phyloP scores from a whole-genome alignment of 2,888 invertebrate species.

The Junonia oenone region DNA sequence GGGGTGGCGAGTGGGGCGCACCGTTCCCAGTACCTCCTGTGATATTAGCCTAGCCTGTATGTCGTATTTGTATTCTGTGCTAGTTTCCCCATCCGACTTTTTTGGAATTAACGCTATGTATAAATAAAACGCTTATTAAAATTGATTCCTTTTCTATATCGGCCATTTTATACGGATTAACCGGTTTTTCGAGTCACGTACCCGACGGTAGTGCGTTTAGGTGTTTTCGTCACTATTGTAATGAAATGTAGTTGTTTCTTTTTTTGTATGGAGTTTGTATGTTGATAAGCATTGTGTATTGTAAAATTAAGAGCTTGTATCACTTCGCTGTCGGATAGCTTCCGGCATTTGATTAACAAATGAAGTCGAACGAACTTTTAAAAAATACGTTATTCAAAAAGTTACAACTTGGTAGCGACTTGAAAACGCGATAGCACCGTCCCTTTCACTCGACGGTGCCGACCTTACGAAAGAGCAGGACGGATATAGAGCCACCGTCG shows the following conservation, averaged over 20 bases:
- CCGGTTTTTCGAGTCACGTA: slow-evolving; percentile 59
- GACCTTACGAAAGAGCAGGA: slow-evolving; percentile 28
- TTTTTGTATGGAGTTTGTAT: slow-evolving; percentile 57
- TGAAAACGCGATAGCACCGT: slow-evolving; percentile 30
- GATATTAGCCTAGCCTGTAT: slow-evolving; percentile 79
- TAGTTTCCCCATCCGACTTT: slow-evolving; percentile 64
- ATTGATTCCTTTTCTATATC: slow-evolving; percentile 49
- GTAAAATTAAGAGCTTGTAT: slow-evolving; percentile 33
- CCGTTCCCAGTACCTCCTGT: slow-evolving; percentile 78
- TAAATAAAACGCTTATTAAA: slow-evolving; percentile 51
- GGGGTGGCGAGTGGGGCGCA: slow-evolving; percentile 46
- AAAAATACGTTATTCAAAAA: slow-evolving; percentile 31
- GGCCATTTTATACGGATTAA: slow-evolving; percentile 68
- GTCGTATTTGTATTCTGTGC: slow-evolving; percentile 68
- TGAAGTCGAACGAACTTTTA: slow-evolving; percentile 26
- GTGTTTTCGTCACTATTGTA: slow-evolving; percentile 45
- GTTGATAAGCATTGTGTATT: slow-evolving; percentile 34
- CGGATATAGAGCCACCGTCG: slow-evolving; percentile 23
- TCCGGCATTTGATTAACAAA: slow-evolving; percentile 25
- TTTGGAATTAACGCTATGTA: slow-evolving; percentile 67
- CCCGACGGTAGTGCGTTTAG: slow-evolving; percentile 60
- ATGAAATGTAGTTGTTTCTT: slow-evolving; percentile 47
- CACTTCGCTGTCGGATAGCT: slow-evolving; percentile 19
- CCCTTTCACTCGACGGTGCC: slow-evolving; percentile 36
- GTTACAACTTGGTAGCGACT: slow-evolving; percentile 27